phyloP scores from a whole-genome alignment of 2,797 vertebrate species.

The Acrossocheilus fasciatus region DNA sequence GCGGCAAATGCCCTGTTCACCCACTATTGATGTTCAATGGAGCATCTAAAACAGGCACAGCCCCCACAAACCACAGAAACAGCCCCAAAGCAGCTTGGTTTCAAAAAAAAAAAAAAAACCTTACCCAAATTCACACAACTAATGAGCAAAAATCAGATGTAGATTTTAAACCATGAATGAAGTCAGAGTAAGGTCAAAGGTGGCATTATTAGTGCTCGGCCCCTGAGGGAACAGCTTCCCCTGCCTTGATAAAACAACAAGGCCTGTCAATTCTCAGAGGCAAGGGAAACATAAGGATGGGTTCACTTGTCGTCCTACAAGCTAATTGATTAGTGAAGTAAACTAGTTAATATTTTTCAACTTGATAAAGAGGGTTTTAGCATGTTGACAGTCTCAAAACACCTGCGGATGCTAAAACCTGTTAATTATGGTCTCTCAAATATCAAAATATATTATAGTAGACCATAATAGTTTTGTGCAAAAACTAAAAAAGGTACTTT shows the following conservation, averaged over 20 bases:
- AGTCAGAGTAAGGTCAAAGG: conserved; percentile 38
- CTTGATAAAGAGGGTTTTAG: neutral
- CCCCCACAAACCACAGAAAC: conserved; percentile 51
- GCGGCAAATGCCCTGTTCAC: conserved; percentile 46
- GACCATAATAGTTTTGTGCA: neutral
- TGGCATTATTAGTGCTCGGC: conserved; percentile 33
- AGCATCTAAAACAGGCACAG: conserved; percentile 65
- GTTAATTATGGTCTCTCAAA: neutral
- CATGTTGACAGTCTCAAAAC: neutral
- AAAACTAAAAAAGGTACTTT: neutral
- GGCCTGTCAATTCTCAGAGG: conserved; percentile 7
- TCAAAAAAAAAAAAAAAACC: neutral
- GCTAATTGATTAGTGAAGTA: neutral
- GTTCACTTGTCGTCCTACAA: neutral
- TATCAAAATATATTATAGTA: neutral
- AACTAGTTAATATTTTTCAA: neutral
- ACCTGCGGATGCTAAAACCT: neutral
- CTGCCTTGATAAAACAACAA: conserved; percentile 10
- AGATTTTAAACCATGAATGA: conserved; percentile 16
- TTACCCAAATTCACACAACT: conserved; percentile 5
- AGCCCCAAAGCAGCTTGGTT: conserved; percentile 20
- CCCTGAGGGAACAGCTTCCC: neutral
- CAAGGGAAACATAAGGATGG: neutral
- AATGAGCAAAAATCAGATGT: conserved; percentile 24
- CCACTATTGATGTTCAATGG: conserved; percentile 65